Conservation (phyloP, 1,140 invertebrate species). For the Eurosta solidaginis region DNA sequence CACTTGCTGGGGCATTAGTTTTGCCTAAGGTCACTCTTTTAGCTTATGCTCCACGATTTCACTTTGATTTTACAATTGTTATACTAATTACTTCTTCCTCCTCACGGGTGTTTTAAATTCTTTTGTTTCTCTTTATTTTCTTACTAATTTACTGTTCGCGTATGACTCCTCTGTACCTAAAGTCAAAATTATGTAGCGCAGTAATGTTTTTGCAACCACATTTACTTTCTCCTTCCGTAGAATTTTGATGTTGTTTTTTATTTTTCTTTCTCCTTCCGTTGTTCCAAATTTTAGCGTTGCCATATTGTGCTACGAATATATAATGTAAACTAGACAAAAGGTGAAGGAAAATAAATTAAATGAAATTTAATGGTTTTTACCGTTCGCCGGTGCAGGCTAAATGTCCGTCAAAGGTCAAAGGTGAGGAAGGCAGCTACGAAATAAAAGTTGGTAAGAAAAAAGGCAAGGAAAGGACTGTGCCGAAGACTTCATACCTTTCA, state of each 20-base stretch:
- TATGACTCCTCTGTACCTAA: neutral
- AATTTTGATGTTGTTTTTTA: neutral
- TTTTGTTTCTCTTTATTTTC: neutral
- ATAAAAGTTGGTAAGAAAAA: too few species aligned
- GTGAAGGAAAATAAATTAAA: conserved; percentile 7
- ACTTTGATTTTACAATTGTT: too few species aligned
- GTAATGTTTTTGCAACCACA: neutral
- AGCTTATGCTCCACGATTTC: neutral
- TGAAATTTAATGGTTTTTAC: neutral
- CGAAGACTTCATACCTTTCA: too few species aligned
- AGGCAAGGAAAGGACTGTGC: too few species aligned
- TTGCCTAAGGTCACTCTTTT: neutral
- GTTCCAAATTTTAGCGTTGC: neutral
- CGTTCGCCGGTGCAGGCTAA: too few species aligned
- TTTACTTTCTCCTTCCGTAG: neutral
- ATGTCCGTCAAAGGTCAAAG: too few species aligned
- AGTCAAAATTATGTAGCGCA: neutral
- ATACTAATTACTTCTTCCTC: too few species aligned
- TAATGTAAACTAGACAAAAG: neutral
- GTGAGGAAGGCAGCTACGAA: too few species aligned
- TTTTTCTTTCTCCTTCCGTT: neutral
- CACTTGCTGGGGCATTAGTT: neutral
- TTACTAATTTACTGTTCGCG: neutral
- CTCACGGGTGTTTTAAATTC: too few species aligned
- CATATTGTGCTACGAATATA: neutral